Conservation (phyloP, 2,888 invertebrate species). For the Hydriomena furcata region DNA sequence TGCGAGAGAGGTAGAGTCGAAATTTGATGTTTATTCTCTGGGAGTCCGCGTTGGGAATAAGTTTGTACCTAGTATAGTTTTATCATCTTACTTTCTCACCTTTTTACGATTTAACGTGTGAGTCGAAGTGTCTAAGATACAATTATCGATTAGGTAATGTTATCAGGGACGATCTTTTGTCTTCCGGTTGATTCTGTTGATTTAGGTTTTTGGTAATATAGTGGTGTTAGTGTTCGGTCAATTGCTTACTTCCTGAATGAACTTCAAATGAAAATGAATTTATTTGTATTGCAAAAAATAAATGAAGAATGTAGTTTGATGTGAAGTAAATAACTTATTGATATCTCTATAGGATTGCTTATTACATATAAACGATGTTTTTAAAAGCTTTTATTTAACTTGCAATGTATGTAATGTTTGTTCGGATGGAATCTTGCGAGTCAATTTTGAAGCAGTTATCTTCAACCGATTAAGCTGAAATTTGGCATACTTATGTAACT, state of each 20-base stretch:
- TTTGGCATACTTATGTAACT: no score
- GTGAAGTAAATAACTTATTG: no score
- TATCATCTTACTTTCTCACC: constrained; percentile 82
- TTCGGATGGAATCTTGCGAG: no score
- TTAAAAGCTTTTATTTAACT: no score
- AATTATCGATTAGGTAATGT: constrained; percentile 83
- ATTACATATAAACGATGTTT: no score
- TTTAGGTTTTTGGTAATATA: constrained; percentile 68
- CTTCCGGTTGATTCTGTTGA: constrained; percentile 80
- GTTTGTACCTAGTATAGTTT: constrained; percentile 62
- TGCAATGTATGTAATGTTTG: no score
- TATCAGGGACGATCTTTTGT: constrained; percentile 78
- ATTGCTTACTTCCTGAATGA: constrained; percentile 53
- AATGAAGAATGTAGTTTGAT: no score
- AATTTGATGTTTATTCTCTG: constrained; percentile 20
- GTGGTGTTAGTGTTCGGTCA: constrained; percentile 54
- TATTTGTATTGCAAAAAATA: no score
- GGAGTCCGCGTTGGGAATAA: constrained; percentile 2
- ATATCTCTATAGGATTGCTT: no score
- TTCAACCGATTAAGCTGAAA: no score
- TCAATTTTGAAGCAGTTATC: no score
- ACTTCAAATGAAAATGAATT: background rate
- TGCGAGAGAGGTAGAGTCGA: constrained; percentile 29
- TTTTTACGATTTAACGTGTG: constrained; percentile 81
- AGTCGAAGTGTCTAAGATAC: constrained; percentile 80